These are phyloP conservation scores for Cyprinodon tularosa DNA, from an alignment of 2,113 vertebrate genomes.

Conservation along the genomic window DNA sequence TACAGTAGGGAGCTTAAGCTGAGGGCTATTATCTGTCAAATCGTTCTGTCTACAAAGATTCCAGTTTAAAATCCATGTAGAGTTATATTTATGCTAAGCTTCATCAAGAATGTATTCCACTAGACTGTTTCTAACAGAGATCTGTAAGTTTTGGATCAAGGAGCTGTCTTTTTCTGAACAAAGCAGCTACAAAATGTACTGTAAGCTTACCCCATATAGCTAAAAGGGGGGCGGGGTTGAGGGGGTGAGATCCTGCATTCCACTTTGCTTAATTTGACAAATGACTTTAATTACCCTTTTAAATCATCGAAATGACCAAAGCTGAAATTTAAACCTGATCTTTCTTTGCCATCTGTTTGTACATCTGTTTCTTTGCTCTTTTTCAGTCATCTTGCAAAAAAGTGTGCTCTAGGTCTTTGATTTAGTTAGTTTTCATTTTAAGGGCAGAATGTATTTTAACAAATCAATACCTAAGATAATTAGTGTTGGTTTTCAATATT, in stretches of 20 bases:
- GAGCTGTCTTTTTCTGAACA: constrained; percentile 4
- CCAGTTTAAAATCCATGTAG: constrained; percentile 4
- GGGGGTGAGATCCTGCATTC: background rate
- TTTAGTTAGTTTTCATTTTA: too few relatives aligned
- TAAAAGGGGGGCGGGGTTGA: background rate
- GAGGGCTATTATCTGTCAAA: constrained; percentile 28
- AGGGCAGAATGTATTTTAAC: too few relatives aligned
- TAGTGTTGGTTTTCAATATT: background rate
- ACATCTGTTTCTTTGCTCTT: background rate
- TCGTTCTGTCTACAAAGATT: constrained; percentile 18
- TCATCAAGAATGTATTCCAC: background rate
- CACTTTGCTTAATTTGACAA: constrained; percentile 1
- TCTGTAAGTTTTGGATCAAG: background rate
- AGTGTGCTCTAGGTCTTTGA: background rate
- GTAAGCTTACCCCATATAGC: constrained; percentile 29
- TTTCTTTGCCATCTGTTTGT: constrained; percentile 1
- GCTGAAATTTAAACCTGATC: constrained; percentile 11
- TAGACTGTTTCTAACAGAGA: background rate
- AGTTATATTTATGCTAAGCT: constrained; percentile 9
- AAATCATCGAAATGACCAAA: background rate
- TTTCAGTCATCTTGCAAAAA: too few relatives aligned
- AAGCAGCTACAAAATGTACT: constrained; percentile 34
- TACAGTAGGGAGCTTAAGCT: constrained; percentile 28
- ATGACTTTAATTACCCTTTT: constrained; percentile 25
- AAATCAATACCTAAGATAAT: background rate